Conservation (phyloP, 2,113 vertebrate genomes). For the Numida meleagris region DNA sequence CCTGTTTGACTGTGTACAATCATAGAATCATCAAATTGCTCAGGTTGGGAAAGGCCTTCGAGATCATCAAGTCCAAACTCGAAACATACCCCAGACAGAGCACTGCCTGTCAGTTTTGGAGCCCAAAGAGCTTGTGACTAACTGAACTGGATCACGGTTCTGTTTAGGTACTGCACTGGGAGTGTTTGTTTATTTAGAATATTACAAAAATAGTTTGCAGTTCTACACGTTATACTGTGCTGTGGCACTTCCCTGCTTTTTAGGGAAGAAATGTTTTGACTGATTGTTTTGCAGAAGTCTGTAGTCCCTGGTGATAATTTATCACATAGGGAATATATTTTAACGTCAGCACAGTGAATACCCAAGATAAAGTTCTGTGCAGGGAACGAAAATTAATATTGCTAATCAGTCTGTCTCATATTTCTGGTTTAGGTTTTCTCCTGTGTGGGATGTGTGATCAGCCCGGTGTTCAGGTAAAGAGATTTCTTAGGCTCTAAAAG, state of each 20-base stretch:
- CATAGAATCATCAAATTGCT: too few species aligned
- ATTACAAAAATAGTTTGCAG: not conserved
- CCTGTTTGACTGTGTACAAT: not conserved
- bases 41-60: too few species aligned
- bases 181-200: not conserved
- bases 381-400: not conserved
- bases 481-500: not conserved
- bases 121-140: not conserved
- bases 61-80: too few species aligned
- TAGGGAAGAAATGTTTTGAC: not conserved
- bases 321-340: not conserved
- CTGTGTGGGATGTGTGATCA: not conserved
- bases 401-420: not conserved
- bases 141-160: not conserved
- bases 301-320: not conserved
- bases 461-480: not conserved
- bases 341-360: not conserved
- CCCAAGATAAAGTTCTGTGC: not conserved
- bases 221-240: fast-evolving
- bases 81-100: not conserved
- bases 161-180: not conserved
- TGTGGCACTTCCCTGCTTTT: not conserved
- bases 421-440: not conserved
- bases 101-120: not conserved
- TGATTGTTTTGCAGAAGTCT: not conserved